Percentiles rank a stretch among this genome's conserved stretches.
Conservation (phyloP, 1,140 invertebrate species). For the Aculops lycopersici region DNA sequence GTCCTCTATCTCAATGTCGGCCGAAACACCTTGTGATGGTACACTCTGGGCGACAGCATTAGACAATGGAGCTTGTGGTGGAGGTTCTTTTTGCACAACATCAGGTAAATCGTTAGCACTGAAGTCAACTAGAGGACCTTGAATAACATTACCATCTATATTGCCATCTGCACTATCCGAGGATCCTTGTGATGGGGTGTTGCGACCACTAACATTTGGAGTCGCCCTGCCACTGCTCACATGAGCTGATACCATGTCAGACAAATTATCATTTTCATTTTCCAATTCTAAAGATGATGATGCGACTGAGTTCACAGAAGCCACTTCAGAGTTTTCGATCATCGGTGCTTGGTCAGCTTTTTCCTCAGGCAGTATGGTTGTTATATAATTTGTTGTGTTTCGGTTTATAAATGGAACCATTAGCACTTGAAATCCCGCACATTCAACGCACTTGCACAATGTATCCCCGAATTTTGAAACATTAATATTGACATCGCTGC, state of each 20-base stretch:
- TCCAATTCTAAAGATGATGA: slow-evolving; percentile 35
- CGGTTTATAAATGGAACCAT: not conserved
- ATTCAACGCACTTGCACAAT: not conserved
- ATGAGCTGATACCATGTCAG: slow-evolving; percentile 66
- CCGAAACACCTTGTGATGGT: not conserved
- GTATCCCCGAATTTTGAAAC: not conserved
- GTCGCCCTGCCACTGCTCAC: slow-evolving; percentile 45
- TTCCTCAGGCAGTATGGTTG: not conserved
- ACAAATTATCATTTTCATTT: slow-evolving; percentile 66
- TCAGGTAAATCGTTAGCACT: not conserved
- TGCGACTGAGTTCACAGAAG: slow-evolving; percentile 72
- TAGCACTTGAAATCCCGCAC: not conserved
- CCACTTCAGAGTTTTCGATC: slow-evolving; percentile 69
- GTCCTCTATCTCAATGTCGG: slow-evolving; percentile 48
- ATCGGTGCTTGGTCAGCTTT: slow-evolving; percentile 19
- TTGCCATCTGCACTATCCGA: slow-evolving; percentile 3
- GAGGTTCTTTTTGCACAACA: not conserved
- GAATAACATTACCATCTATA: not conserved
- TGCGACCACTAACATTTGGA: slow-evolving; percentile 63
- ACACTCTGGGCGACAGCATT: no score
- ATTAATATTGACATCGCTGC: not conserved
- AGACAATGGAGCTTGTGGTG: not conserved
- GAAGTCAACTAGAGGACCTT: not conserved
- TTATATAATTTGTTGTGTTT: not conserved
- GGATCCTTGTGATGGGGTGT: slow-evolving; percentile 34